Evolutionary conservation across 2,888 invertebrate species (phyloP).

Genomic region (Microchrysa polita): DNA sequence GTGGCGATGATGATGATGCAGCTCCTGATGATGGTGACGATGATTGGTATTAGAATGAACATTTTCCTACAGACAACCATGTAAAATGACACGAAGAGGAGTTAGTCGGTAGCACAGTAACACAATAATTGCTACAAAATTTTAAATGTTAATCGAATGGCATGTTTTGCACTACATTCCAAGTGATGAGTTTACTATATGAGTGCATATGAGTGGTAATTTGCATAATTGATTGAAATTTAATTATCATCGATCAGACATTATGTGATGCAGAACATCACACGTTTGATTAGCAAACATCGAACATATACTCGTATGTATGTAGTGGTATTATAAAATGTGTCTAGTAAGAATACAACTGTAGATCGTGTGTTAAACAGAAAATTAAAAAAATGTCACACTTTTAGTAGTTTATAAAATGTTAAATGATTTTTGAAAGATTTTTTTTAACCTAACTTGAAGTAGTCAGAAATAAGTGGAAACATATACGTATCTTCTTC

Average conservation of each 20-base stretch:
- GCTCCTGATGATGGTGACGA: background rate
- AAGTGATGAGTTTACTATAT: background rate
- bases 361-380: too few species aligned
- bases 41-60: background rate
- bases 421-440: too few species aligned
- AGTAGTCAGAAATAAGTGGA: too few species aligned
- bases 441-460: too few species aligned
- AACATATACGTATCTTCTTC: too few species aligned
- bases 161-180: background rate
- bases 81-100: background rate
- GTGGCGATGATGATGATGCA: background rate
- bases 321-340: too few species aligned
- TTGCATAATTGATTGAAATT: slow-evolving; percentile 6
- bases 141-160: background rate
- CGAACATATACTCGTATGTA: too few species aligned
- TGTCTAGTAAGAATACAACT: too few species aligned
- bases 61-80: background rate
- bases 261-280: slow-evolving; percentile 16
- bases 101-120: background rate
- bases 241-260: background rate
- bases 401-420: too few species aligned
- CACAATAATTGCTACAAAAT: background rate
- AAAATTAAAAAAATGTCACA: too few species aligned
- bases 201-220: background rate
- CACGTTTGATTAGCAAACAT: too few species aligned